Evolutionary conservation across 1,140 invertebrate genomes (phyloP).

Genomic region (Cherax quadricarinatus): DNA sequence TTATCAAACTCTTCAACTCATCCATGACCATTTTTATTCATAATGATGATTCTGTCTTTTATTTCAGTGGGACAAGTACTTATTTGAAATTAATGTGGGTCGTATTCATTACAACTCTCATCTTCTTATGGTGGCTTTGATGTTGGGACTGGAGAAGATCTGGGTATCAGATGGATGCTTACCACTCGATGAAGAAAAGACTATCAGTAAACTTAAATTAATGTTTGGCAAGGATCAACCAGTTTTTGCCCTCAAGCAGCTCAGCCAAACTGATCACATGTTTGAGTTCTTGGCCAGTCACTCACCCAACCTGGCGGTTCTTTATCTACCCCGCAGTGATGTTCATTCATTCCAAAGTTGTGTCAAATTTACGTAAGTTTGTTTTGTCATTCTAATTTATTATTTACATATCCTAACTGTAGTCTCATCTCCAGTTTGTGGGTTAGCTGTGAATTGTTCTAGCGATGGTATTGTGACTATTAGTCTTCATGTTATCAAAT

Average conservation of each 20-base stretch:
- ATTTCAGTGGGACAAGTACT: background rate
- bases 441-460: too few species aligned
- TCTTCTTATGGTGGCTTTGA: background rate
- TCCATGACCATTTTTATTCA: too few species aligned
- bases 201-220: background rate
- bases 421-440: too few species aligned
- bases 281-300: background rate
- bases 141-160: background rate
- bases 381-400: background rate
- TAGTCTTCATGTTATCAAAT: too few species aligned
- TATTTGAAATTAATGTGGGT: background rate
- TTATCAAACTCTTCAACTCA: too few species aligned
- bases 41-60: background rate
- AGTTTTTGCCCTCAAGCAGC: background rate
- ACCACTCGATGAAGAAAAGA: background rate
- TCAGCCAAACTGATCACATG: background rate
- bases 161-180: background rate
- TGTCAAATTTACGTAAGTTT: conserved; percentile 2
- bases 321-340: background rate
- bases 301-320: background rate
- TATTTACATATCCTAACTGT: too few species aligned
- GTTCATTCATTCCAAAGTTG: background rate
- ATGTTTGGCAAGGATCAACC: background rate
- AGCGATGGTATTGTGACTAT: too few species aligned
- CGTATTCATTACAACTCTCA: background rate